A percentile compares a stretch with the other conserved stretches of the same genome.
Evolutionary conservation across 2,888 invertebrate species (phyloP).

Genomic region (Prosapia bicincta): DNA sequence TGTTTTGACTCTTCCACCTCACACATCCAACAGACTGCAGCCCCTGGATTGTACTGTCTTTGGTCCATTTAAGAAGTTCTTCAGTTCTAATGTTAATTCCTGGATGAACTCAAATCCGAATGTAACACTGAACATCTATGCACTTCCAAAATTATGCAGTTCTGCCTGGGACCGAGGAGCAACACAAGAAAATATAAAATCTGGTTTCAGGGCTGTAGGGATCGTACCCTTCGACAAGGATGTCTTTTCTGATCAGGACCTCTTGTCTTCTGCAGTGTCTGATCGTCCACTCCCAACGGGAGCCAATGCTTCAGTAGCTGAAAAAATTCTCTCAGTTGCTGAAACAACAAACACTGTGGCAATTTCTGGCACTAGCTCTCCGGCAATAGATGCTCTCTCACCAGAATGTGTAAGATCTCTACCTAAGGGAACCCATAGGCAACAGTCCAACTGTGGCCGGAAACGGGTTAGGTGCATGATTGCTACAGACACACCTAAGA

Average conservation of each 20-base stretch:
- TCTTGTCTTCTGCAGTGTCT: no score
- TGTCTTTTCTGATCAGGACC: no score
- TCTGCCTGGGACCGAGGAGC: conserved; percentile 31
- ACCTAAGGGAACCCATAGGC: conserved; percentile 3
- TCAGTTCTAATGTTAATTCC: no score
- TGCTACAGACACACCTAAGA: conserved; percentile 41
- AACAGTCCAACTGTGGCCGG: conserved; percentile 28
- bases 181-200: conserved; percentile 34
- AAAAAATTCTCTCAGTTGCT: no score
- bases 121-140: conserved; percentile 34
- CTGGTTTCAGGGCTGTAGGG: conserved; percentile 34
- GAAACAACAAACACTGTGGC: no score
- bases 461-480: conserved; percentile 40
- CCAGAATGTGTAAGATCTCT: conserved; percentile 19
- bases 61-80: neutral
- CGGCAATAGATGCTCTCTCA: neutral
- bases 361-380: no score
- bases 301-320: no score
- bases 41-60: neutral
- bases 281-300: no score
- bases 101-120: conserved; percentile 39
- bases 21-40: neutral
- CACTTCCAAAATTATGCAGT: no score
- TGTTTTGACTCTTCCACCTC: neutral
- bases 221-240: conserved; percentile 29